phyloP scores from a whole-genome alignment of 2,888 invertebrate species.

The Rhagium mordax region DNA sequence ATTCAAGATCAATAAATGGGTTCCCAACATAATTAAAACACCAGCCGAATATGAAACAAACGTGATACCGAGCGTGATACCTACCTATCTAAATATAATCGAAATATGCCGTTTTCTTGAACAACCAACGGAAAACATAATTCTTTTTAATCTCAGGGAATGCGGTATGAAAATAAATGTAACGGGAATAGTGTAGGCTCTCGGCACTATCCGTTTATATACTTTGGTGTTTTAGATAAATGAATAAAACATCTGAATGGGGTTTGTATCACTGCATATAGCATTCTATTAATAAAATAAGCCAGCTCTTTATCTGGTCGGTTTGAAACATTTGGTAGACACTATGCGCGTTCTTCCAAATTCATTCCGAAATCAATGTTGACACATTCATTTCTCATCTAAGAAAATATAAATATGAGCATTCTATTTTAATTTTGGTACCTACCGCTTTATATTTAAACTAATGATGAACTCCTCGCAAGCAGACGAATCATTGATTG shows the following conservation, averaged over 20 bases:
- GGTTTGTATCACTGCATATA: neutral
- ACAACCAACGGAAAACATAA: neutral
- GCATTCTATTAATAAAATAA: neutral
- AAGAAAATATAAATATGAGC: neutral
- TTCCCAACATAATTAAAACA: neutral
- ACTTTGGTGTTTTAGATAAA: neutral
- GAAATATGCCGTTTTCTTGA: neutral
- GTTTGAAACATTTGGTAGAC: neutral
- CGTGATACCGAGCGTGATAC: too few species aligned
- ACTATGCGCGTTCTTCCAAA: neutral
- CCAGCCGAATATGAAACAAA: neutral
- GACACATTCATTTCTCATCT: neutral
- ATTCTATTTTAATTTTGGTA: neutral
- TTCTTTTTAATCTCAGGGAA: neutral
- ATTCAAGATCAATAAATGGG: too few species aligned
- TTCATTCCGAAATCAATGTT: neutral
- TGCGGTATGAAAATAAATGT: neutral
- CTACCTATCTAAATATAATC: neutral
- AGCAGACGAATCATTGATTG: too few species aligned
- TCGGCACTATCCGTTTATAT: neutral
- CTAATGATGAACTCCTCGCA: too few species aligned
- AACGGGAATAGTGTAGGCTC: neutral
- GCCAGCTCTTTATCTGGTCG: neutral
- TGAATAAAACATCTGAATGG: neutral
- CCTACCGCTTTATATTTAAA: too few species aligned